Conservation (phyloP, 1,140 invertebrate species). For the Heliconius hewitsoni region DNA sequence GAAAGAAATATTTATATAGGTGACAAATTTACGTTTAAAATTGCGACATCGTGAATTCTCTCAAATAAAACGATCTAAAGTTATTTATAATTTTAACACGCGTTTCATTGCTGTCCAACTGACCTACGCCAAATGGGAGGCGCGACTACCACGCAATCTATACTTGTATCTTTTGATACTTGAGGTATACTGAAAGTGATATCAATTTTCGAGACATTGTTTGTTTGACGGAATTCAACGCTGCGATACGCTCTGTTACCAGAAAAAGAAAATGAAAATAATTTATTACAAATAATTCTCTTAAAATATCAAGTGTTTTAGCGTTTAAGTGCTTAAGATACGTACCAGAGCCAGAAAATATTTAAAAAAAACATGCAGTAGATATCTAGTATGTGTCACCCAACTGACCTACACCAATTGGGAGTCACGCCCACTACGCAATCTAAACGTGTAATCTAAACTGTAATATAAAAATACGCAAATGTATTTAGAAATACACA, state of each 20-base stretch:
- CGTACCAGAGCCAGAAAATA: too few relatives aligned
- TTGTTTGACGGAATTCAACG: too few relatives aligned
- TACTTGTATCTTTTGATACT: not conserved
- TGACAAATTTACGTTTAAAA: not conserved
- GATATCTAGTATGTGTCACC: not conserved
- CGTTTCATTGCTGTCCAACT: conserved; percentile 46
- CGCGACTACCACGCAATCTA: conserved; percentile 44
- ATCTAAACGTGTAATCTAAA: not conserved
- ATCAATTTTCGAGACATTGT: too few relatives aligned
- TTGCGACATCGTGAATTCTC: not conserved
- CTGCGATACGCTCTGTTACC: too few relatives aligned
- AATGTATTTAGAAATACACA: too few relatives aligned
- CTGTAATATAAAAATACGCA: not conserved
- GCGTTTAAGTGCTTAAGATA: too few relatives aligned
- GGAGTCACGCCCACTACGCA: conserved; percentile 14
- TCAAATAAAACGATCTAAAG: not conserved
- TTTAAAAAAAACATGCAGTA: not conserved
- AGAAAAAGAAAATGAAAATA: too few relatives aligned
- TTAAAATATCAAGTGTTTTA: too few relatives aligned
- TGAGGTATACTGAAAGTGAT: too few relatives aligned
- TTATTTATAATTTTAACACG: conserved; percentile 15
- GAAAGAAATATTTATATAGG: not conserved
- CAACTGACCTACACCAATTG: conserved; percentile 9
- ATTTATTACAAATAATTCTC: too few relatives aligned
- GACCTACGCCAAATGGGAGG: conserved; percentile 45